Base-by-base conservation (phyloP, 2,113 vertebrate species). In the Pyxicephalus adspersus region DNA sequence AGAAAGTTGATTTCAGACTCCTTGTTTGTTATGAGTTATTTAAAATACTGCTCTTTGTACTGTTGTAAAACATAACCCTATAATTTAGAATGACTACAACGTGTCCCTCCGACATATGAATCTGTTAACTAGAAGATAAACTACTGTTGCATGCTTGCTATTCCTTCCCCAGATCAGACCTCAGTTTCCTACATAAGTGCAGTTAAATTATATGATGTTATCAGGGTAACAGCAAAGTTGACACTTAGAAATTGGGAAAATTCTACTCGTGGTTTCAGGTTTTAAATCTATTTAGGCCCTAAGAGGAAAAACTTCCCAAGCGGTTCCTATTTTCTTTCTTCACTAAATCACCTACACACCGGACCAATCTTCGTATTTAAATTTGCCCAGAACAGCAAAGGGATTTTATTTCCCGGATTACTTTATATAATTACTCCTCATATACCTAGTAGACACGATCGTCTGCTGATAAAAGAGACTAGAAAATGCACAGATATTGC, bases 401-500 rank as follows among this genome's bases (percentile, higher is more conserved):
- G 71, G 60, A 64, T 81, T 73, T 38, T 66, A 64, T 73, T 66
- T 81, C 71, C 63, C 15, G 28, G 22, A 58, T 64, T 74, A 61
- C 70, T 75, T 74, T 75, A 73, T 75, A 65, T 75, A 81, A 66
- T 81, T 81, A 73, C 26, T 64, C 63, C 60, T 38, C 60, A 65
- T 75, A 54, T 73, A 75, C 61, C 80, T 65, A 74, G 70, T 55
- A 74, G 70, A 70, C 80, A 58, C 51, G 63, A 81, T 81, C 70
- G 63, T 75, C 61, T 66, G 50, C 80, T 81, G 71, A 81, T 75
- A 75, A 75, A 81, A 74, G 60, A 75, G 71, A 65, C 61, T 75
- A 73, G 57, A 75, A 72, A 75, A 73, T 81, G 71, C 71, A 58
- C 52, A 64, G 80, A 81, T 65, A 81, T 66, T 75, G 80, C 80